Conservation (phyloP, 1,140 invertebrate species). For the Pogonomyrmex barbatus region DNA sequence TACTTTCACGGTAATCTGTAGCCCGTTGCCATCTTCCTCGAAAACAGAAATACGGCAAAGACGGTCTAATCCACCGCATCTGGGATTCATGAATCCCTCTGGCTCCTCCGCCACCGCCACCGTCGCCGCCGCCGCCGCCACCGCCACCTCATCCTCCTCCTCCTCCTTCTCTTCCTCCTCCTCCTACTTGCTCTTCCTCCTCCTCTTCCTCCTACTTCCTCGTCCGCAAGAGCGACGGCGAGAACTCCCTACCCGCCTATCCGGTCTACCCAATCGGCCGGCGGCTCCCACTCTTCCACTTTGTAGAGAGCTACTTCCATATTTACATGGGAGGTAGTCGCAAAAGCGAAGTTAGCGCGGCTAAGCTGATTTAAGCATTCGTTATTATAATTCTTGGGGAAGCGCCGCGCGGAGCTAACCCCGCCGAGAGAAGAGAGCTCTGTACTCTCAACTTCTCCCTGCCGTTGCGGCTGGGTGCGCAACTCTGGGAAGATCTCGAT, state of each 20-base stretch:
- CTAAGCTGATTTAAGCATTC: conserved; percentile 86
- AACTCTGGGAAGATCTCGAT: conserved; percentile 51
- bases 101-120: conserved; percentile 72
- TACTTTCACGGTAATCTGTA: conserved; percentile 80
- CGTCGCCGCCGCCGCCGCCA: conserved; percentile 50
- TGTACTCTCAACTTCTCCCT: conserved; percentile 64
- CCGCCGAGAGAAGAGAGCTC: conserved; percentile 54
- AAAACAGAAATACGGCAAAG: conserved; percentile 82
- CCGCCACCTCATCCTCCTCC: conserved; percentile 62
- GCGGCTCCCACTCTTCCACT: conserved; percentile 80
- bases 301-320: conserved; percentile 83
- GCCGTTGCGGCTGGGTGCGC: conserved; percentile 26
- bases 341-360: conserved; percentile 84
- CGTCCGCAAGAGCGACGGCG: conserved; percentile 62
- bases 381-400: conserved; percentile 86
- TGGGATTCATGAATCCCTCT: conserved; percentile 84
- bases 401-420: conserved; percentile 66
- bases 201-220: conserved; percentile 61
- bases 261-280: conserved; percentile 79
- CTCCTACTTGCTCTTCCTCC: conserved; percentile 41
- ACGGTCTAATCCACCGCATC: conserved; percentile 84
- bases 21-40: conserved; percentile 76
- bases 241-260: conserved; percentile 67
- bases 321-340: conserved; percentile 84
- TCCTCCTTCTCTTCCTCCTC: conserved; percentile 54